Percentiles rank a stretch among this genome's conserved stretches.
These are phyloP conservation scores for Apomyelois bistriatella DNA, from an alignment of 2,888 invertebrate species.

Conservation along the genomic window DNA sequence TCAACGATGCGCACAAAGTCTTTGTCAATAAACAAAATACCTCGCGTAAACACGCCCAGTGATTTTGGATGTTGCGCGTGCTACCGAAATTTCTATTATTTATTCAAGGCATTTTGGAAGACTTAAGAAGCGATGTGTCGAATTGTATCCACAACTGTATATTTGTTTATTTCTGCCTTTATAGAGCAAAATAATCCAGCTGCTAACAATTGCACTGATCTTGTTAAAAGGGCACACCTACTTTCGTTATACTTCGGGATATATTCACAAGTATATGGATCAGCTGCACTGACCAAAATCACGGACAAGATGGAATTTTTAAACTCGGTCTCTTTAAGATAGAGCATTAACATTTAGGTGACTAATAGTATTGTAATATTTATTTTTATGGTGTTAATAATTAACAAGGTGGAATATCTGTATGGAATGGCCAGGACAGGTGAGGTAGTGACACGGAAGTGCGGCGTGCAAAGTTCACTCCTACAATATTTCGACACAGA, in stretches of 20 bases:
- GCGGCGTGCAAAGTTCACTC: constrained; percentile 32
- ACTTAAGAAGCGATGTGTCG: background rate
- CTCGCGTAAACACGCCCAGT: constrained; percentile 50
- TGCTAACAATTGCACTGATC: background rate
- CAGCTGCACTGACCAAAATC: too few relatives aligned
- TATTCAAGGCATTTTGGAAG: background rate
- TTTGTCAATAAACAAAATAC: constrained; percentile 60
- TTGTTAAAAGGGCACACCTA: too few relatives aligned
- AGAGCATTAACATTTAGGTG: too few relatives aligned
- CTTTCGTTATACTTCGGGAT: too few relatives aligned
- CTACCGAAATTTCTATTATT: constrained; percentile 30
- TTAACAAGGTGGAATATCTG: constrained; percentile 35
- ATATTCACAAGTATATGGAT: too few relatives aligned
- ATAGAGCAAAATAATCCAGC: background rate
- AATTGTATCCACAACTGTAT: background rate
- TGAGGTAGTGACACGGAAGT: constrained; percentile 44
- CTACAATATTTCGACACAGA: constrained; percentile 24
- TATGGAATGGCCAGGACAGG: constrained; percentile 24
- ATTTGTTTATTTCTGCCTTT: background rate
- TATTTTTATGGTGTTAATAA: constrained; percentile 38
- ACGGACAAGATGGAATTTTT: too few relatives aligned
- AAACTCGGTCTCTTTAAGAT: too few relatives aligned
- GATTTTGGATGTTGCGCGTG: constrained; percentile 36
- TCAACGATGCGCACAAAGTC: constrained; percentile 58
- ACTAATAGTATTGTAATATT: too few relatives aligned